Percentiles rank a stretch among this genome's conserved stretches.
These are phyloP conservation scores for Lepus townsendii DNA, from an alignment of 2,797 vertebrate species.

Conservation along the genomic window DNA sequence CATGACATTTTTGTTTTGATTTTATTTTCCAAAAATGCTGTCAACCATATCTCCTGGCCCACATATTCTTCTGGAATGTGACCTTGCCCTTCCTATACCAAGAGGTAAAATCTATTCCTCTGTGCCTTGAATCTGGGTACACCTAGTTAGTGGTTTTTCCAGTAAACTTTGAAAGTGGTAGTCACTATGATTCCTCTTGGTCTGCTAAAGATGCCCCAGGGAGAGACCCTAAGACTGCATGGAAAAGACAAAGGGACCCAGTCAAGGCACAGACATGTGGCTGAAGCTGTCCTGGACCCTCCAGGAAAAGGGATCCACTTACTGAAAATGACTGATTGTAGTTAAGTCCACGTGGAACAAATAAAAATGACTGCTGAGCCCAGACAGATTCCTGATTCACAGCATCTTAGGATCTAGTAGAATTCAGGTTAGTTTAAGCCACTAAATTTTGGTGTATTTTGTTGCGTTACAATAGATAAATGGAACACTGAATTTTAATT, in stretches of 20 bases:
- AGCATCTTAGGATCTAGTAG: not conserved
- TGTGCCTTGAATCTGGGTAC: not conserved
- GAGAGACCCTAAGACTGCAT: not conserved
- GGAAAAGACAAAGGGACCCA: not conserved
- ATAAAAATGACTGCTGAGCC: not conserved
- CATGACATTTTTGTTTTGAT: not conserved
- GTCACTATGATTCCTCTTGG: not conserved
- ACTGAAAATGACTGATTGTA: not conserved
- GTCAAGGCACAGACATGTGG: not conserved
- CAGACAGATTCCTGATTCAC: not conserved
- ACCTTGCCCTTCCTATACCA: not conserved
- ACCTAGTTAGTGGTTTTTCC: not conserved
- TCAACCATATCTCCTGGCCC: not conserved
- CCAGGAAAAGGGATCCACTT: not conserved
- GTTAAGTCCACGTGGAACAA: not conserved
- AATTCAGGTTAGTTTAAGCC: not conserved
- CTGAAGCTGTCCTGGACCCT: not conserved
- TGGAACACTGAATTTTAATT: not conserved
- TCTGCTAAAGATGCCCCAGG: not conserved
- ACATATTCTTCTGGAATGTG: slow-evolving; percentile 8
- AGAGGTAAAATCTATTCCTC: not conserved
- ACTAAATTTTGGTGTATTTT: not conserved
- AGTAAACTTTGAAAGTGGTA: not conserved
- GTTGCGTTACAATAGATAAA: not conserved
- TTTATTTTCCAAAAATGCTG: slow-evolving; percentile 41